Evolutionary conservation across 2,797 vertebrate species (phyloP).

Genomic region (Phaenicophaeus curvirostris): DNA sequence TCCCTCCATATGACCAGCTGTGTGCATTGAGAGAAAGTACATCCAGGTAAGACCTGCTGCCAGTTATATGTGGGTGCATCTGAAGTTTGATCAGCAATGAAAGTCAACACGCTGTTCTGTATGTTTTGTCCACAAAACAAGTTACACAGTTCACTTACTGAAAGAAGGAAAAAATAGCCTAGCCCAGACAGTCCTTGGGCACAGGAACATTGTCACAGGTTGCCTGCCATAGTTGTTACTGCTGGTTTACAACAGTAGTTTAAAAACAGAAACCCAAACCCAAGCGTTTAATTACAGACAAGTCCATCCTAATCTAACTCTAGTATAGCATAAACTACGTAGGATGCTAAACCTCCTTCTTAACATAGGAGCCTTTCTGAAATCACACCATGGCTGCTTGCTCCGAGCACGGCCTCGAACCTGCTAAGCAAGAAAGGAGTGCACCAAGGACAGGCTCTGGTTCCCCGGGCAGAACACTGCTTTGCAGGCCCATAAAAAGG

Average conservation of each 20-base stretch:
- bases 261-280: constrained; percentile 14
- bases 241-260: constrained; percentile 1
- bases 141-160: background rate
- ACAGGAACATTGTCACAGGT: background rate
- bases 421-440: constrained; percentile 33
- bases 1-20: background rate
- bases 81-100: constrained; percentile 35
- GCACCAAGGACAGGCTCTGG: background rate
- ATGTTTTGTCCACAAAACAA: constrained; percentile 37
- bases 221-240: background rate
- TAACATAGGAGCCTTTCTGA: background rate
- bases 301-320: background rate
- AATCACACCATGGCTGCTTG: background rate
- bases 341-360: background rate
- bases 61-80: constrained; percentile 2
- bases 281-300: constrained; percentile 23
- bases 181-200: background rate
- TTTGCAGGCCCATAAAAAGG: constrained; percentile 15
- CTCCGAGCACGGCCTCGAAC: background rate
- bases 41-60: constrained; percentile 29
- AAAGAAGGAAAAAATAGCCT: background rate
- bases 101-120: background rate
- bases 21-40: background rate
- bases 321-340: background rate
- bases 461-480: background rate